A percentile compares a stretch with the other conserved stretches of the same genome.
Conservation (phyloP, 2,888 invertebrate species). For the Zeuzera pyrina region DNA sequence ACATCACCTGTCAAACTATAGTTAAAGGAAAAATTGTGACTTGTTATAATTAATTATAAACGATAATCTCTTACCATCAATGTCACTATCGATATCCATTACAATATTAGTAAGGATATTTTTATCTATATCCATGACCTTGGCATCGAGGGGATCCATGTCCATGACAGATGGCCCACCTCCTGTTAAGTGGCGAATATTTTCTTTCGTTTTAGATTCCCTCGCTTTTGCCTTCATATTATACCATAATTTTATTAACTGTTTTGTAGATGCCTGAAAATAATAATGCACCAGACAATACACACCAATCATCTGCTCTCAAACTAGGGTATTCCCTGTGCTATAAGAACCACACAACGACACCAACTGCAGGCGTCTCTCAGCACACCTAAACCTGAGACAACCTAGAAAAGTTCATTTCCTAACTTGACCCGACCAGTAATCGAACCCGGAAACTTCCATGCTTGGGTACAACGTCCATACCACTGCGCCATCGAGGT, state of each 20-base stretch:
- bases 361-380: no score
- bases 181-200: conserved; percentile 5
- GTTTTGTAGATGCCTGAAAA: conserved; percentile 7
- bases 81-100: conserved; percentile 6
- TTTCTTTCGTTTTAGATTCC: conserved; percentile 9
- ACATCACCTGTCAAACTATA: no score
- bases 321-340: no score
- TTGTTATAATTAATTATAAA: neutral
- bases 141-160: conserved; percentile 8
- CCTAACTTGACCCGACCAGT: no score
- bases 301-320: no score
- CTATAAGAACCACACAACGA: no score
- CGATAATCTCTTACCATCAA: neutral
- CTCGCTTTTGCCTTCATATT: conserved; percentile 10
- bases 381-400: no score
- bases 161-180: conserved; percentile 9
- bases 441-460: no score
- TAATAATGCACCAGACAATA: no score
- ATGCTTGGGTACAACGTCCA: no score
- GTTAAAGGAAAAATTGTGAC: neutral
- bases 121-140: conserved; percentile 9
- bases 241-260: conserved; percentile 9
- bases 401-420: no score
- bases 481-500: no score
- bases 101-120: conserved; percentile 7